Evolutionary conservation across 2,888 invertebrate genomes (phyloP), one percentile per base, ranked within the genome.

Genomic region (Drosophila niveifrons): DNA sequence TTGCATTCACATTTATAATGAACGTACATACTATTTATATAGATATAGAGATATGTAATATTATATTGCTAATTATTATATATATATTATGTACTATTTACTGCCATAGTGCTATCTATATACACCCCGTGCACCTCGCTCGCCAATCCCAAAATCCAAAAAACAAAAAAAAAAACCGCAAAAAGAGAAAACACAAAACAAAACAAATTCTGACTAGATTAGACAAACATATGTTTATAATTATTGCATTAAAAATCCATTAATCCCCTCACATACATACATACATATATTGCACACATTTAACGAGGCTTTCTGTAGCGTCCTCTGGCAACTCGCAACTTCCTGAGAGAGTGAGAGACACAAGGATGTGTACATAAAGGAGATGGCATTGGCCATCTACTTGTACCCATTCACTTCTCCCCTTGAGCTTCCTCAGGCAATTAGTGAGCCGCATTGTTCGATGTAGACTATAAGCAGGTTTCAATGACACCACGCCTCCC

Each of bases 21-120:
- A 80, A 69, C 66, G 71, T 67, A 74, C 78, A 85, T 55, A 66
- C 73, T 88, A 88, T 88, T 84, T 84, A 84, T 83, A 82, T 64
- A 82, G 63, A 50, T 64, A 71, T 79, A 80, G 76, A 78, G 66
- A 85, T 79, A 80, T 78, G 72, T 66, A 81, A 73, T 85, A 75
- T 87, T 81, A 78, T 57, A 72, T 72, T 68, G 61, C 64, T 78
- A 68, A 78, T 72, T 69, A 78, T 62, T 71, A 75, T 78, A 72
- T 70, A 70, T 29, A 43, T 62, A 78, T 78, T 79, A 75, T 79
- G 76, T 84, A 87, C 81, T 84, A 84, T 89, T 74, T 86, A 86
- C 85, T 86, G 85, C 85, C 85, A 86, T 86, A 86, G 88, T 78
- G 84, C 84, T 84, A 85, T 78, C 78, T 82, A 68, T 65, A 82